Evolutionary conservation across 2,888 invertebrate genomes (phyloP).

Genomic region (Hydrotaea diabolus): DNA sequence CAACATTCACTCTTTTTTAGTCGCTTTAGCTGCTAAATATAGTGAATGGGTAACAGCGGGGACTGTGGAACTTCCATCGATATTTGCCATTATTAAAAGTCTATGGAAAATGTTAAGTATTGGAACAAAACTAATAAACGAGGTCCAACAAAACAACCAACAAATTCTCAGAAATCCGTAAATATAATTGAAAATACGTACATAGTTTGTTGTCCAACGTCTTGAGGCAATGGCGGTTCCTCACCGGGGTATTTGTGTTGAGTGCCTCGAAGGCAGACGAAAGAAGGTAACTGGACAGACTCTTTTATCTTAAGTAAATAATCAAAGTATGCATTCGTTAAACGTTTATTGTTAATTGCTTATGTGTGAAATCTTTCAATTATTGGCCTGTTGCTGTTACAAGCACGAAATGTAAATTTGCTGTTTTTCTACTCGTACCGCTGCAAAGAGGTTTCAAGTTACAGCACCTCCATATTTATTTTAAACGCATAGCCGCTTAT

Average conservation of each 20-base stretch:
- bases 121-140: not conserved
- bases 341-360: constrained; percentile 13
- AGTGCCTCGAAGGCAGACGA: not conserved
- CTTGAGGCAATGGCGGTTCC: not conserved
- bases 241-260: not conserved
- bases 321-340: not conserved
- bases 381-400: not conserved
- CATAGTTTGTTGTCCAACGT: not conserved
- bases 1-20: not conserved
- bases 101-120: not conserved
- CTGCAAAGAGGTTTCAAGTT: not conserved
- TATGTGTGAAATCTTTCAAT: constrained; percentile 31
- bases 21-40: not conserved
- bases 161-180: constrained; percentile 7
- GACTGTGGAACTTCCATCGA: not conserved
- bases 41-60: not conserved
- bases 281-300: no score
- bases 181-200: not conserved
- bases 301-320: constrained; percentile 27
- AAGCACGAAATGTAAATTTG: not conserved
- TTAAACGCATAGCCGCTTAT: not conserved
- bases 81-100: not conserved
- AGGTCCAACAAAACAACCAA: not conserved
- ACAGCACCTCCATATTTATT: not conserved
- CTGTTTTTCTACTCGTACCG: not conserved